Evolutionary conservation across 2,113 vertebrate genomes (phyloP), one percentile per base, ranked within the genome.

Genomic region (Hepsetus odoe): DNA sequence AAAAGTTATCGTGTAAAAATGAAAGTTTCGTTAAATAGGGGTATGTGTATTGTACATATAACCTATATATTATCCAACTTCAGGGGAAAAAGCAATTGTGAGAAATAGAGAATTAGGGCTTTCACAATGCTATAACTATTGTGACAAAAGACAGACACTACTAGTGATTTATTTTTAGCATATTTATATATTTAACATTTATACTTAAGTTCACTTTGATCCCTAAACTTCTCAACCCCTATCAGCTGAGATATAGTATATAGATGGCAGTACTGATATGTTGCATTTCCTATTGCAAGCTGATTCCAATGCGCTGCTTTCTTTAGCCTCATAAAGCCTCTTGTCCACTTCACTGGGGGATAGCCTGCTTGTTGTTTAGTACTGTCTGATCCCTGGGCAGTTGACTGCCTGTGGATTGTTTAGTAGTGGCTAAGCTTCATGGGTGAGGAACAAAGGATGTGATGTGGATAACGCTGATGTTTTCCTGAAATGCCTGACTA

Each of bases 301-400:
- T 91, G 92, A 94, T 95, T 90, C 73, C 86, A 86, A 86, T 90
- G 85, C 76, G 76, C 90, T 88, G 93, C 93, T 92, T 89, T 81
- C 83, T 89, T 86, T 85, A 84, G 76, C 81, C 83, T 81, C 77
- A 74, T 82, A 87, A 88, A 88, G 89, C 86, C 87, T 83, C 84
- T 82, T 77, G 83, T 85, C 84, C 59, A 82, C 88, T 88, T 82
- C 12, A 30, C 80, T 86, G 82, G 28, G 75, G 82, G 83, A 72
- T 76, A 80, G 79, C 80, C 80, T 70, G 76, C 85, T 66, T 75
- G 76, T 81, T 69, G 74, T 82, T 77, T 56, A 77, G 51, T 59
- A 73, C 67, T 82, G 22, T 32, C 79, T 65, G 82, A 83, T 78
- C 80, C 85, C 72, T 67, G 82, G 66, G 91, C 76, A 90, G 93